Conservation (phyloP, 2,113 vertebrate species). For the Thomomys bottae region DNA sequence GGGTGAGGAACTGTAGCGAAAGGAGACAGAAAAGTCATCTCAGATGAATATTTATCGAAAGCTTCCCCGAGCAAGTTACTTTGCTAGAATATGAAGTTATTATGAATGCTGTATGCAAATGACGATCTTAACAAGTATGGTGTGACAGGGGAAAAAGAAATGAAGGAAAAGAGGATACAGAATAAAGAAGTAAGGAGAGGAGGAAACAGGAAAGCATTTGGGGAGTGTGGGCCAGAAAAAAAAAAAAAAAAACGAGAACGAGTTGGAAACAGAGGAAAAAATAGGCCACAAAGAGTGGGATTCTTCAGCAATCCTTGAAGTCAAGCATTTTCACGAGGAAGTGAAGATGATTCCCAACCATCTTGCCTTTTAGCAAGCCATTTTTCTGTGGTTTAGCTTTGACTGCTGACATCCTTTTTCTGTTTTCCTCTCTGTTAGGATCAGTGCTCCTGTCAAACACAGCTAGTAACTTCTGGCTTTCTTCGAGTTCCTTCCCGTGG, state of each 20-base stretch:
- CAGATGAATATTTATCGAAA: conserved; percentile 77
- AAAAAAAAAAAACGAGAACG: conserved; percentile 22
- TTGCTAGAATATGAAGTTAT: conserved; percentile 70
- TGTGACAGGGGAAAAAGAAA: conserved; percentile 70
- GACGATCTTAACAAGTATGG: conserved; percentile 72
- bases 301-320: background rate
- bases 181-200: conserved; percentile 1
- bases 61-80: conserved; percentile 54
- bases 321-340: conserved; percentile 23
- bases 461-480: background rate
- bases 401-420: background rate
- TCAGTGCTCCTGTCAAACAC: background rate
- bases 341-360: background rate
- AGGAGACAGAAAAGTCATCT: conserved; percentile 59
- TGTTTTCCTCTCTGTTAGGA: background rate
- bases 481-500: background rate
- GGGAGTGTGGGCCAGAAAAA: conserved; percentile 26
- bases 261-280: background rate
- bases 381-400: conserved; percentile 42
- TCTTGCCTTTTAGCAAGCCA: conserved; percentile 1
- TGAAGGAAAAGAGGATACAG: conserved; percentile 33
- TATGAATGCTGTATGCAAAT: conserved; percentile 77
- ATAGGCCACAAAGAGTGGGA: background rate
- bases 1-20: conserved; percentile 57
- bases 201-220: conserved; percentile 24